phyloP scores from a whole-genome alignment of 2,113 vertebrate genomes.

The Gavia stellata region DNA sequence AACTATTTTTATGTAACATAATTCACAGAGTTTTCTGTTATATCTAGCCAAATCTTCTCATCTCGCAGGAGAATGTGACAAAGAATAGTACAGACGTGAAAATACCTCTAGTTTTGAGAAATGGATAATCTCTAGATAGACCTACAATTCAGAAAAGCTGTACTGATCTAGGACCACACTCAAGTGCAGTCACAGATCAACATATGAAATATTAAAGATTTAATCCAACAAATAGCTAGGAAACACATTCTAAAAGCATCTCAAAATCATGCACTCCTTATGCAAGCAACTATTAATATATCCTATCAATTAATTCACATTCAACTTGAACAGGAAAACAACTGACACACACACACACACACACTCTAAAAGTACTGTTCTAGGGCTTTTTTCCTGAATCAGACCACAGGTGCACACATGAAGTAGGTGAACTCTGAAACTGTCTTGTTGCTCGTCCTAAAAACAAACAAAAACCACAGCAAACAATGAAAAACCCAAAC shows the following conservation, averaged over 20 bases:
- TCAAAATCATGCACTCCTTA: neutral
- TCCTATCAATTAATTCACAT: neutral
- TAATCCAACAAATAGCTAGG: neutral
- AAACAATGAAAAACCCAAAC: neutral
- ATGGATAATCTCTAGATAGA: neutral
- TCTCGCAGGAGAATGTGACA: neutral
- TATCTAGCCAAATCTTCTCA: neutral
- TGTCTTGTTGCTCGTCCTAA: neutral
- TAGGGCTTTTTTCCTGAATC: neutral
- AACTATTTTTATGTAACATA: neutral
- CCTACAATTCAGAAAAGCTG: neutral
- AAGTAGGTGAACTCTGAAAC: neutral
- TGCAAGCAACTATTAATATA: neutral
- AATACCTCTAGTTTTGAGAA: neutral
- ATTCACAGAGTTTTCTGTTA: neutral
- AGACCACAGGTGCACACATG: rapidly evolving
- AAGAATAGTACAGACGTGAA: neutral
- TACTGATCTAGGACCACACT: neutral
- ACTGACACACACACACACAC: neutral
- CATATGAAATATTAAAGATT: neutral
- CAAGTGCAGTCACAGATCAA: neutral
- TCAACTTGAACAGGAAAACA: neutral
- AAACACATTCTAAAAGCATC: neutral
- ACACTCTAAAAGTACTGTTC: neutral
- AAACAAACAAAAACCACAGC: rapidly evolving